These are phyloP conservation scores for Thalassoma bifasciatum DNA, from an alignment of 2,113 vertebrate genomes.

Conservation along the genomic window DNA sequence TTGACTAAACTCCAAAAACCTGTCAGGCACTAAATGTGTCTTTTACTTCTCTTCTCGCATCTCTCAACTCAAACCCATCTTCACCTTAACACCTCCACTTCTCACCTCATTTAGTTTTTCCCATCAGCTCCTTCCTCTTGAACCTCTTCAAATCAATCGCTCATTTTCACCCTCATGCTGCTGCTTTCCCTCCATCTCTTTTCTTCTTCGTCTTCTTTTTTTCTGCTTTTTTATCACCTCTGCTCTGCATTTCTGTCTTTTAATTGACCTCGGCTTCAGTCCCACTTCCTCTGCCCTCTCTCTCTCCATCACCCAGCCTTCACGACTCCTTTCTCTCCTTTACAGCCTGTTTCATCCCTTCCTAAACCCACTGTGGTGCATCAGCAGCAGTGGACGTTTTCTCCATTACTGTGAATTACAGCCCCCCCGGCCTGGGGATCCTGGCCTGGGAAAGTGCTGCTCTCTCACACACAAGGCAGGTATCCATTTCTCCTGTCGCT, in stretches of 20 bases:
- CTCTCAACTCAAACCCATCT: background rate
- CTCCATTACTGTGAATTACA: slow-evolving; percentile 64
- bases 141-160: background rate
- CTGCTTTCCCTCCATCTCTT: background rate
- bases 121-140: background rate
- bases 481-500: slow-evolving; percentile 40
- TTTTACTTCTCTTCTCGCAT: background rate
- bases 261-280: background rate
- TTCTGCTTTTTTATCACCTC: background rate
- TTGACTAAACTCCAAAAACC: background rate
- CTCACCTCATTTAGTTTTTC: background rate
- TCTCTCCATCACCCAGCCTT: background rate
- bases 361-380: slow-evolving; percentile 5
- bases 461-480: slow-evolving; percentile 43
- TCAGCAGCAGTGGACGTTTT: slow-evolving; percentile 23
- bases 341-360: background rate
- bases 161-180: slow-evolving; percentile 4
- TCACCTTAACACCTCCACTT: background rate
- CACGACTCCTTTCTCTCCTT: background rate
- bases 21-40: background rate
- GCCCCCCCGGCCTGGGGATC: slow-evolving; percentile 31
- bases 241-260: background rate
- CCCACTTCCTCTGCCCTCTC: background rate
- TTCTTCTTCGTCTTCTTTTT: too few relatives aligned
- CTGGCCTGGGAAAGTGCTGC: slow-evolving; percentile 35